Evolutionary conservation across 1,140 invertebrate species (phyloP).

Genomic region (Chlorops oryzae): DNA sequence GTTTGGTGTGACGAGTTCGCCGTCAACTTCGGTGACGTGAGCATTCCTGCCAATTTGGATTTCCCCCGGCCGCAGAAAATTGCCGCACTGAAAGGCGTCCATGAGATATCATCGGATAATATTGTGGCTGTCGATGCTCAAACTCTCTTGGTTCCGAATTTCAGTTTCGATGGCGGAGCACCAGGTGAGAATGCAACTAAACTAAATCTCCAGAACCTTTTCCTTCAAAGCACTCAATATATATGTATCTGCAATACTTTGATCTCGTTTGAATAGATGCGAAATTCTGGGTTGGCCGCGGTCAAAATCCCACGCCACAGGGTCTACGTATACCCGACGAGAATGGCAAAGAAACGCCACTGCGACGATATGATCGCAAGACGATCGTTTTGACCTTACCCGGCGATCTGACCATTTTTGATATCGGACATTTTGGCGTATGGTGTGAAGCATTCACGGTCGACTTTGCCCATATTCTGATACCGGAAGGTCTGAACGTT

Average conservation of each 20-base stretch:
- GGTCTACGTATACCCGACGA: constrained; percentile 80
- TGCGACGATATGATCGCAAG: constrained; percentile 73
- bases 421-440: constrained; percentile 78
- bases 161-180: constrained; percentile 83
- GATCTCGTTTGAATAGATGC: constrained; percentile 57
- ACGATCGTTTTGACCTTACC: constrained; percentile 82
- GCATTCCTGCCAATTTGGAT: constrained; percentile 69
- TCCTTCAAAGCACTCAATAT: no score
- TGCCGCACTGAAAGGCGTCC: constrained; percentile 66
- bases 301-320: constrained; percentile 67
- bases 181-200: constrained; percentile 64
- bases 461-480: constrained; percentile 79
- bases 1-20: constrained; percentile 86
- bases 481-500: constrained; percentile 70
- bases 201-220: no score
- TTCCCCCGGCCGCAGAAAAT: constrained; percentile 78
- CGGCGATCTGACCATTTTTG: constrained; percentile 71
- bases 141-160: constrained; percentile 78
- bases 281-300: constrained; percentile 84
- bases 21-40: constrained; percentile 84
- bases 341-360: constrained; percentile 74
- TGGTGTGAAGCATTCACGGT: constrained; percentile 86
- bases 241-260: no score
- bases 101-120: constrained; percentile 75
- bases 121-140: constrained; percentile 86